Evolutionary conservation across 1,140 invertebrate genomes (phyloP), one percentile per base, ranked within the genome.

Genomic region (Bombus sylvicola): DNA sequence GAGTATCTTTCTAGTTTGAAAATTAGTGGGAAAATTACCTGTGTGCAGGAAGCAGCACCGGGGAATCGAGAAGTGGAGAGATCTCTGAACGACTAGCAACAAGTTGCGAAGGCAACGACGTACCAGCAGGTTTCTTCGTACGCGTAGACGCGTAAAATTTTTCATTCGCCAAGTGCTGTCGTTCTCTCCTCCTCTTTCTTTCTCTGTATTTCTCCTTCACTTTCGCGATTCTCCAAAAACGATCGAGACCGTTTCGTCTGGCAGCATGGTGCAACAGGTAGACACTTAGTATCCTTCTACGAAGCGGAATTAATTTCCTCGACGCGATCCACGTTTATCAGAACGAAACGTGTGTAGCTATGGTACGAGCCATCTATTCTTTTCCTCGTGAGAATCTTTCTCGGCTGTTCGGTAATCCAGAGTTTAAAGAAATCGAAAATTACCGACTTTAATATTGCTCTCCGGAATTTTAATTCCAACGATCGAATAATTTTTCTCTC

Each of bases 251-350:
- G 41, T 39, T 62, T 81, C 69, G 88, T 91, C 88, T 90, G 88
- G 83, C 89, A 79, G 86, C 82, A 72, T 34, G 84, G 91, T 89
- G 92, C 92, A 93, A 93, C 92, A 93, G 92, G 92, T 92, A 93
- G 91, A 92, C 88, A 91, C 92, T 93, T 92, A 92, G 90, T 92
- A 91, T 89, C 84, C 87, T 91, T 92, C 86, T 90, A 85, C 87
- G 81, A 86, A 77, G 80, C 85, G 87, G 85, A 89, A 89, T 89
- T 89, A 89, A 89, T 89, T 89, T 89, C 78, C 64, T 79, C 77
- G 69, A 87, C 88, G 68, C 82, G 85, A 66, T 68, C 72, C 72
- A 59, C 72, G 85, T 87, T 85, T 76, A 74, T 89, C 88, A 75
- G 62, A 62, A 53, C 53, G 79, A 81, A 75, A 57, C 57, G 34